phyloP scores from a whole-genome alignment of 2,797 vertebrate species.

The Sebastes goodei region DNA sequence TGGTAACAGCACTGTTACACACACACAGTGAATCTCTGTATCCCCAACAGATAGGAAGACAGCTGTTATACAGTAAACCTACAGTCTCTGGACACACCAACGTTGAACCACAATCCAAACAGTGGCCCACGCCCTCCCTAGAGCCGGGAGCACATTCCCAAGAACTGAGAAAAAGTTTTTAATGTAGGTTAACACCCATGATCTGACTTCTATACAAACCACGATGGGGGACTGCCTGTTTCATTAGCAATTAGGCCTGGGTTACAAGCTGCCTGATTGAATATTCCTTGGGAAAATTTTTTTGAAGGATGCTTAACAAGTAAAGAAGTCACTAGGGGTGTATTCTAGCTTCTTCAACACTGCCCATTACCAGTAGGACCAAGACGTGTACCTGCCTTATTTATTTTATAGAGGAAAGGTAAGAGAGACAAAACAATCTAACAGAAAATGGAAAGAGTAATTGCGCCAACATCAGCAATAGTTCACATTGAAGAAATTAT shows the following conservation, averaged over 20 bases:
- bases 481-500: background rate
- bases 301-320: background rate
- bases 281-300: background rate
- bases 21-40: conserved; percentile 65
- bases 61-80: conserved; percentile 65
- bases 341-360: background rate
- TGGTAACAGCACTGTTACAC: background rate
- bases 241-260: background rate
- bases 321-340: background rate
- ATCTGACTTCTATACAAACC: conserved; percentile 14
- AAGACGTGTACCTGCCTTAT: background rate
- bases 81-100: conserved; percentile 56
- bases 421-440: background rate
- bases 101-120: conserved; percentile 83
- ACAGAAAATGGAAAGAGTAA: background rate
- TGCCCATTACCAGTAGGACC: background rate
- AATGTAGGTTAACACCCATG: conserved; percentile 34
- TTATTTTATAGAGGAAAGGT: background rate
- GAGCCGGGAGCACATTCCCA: conserved; percentile 81
- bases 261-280: background rate
- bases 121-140: conserved; percentile 80
- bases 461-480: background rate
- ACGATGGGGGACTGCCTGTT: conserved; percentile 1
- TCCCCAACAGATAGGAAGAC: conserved; percentile 54
- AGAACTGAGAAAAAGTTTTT: conserved; percentile 73